These are phyloP conservation scores for Caenorhabditis sp. DNA, from an alignment of 2,888 invertebrate species.

Conservation along the genomic window DNA sequence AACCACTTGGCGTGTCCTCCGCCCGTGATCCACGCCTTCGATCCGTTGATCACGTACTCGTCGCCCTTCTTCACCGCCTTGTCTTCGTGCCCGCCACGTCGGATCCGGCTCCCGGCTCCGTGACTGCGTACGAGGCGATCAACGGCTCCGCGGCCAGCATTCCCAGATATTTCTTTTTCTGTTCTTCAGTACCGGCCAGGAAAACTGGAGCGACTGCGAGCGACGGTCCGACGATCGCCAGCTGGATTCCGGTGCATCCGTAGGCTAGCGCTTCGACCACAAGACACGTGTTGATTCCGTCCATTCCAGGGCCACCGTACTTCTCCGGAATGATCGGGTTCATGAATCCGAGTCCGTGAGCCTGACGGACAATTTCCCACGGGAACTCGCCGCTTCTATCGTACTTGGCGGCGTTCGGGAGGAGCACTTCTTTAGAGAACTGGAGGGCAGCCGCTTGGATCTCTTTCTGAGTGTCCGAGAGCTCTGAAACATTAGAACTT, in stretches of 20 bases:
- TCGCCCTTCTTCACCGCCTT: slow-evolving; percentile 30
- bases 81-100: slow-evolving; percentile 23
- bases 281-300: slow-evolving; percentile 81
- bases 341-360: slow-evolving; percentile 88
- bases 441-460: slow-evolving; percentile 89
- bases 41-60: slow-evolving; percentile 34
- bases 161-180: not conserved
- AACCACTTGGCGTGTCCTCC: slow-evolving; percentile 30
- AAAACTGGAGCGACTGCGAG: slow-evolving; percentile 90
- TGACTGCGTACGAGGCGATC: slow-evolving; percentile 16
- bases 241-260: slow-evolving; percentile 92
- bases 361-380: slow-evolving; percentile 94
- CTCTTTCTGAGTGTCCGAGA: slow-evolving; percentile 82
- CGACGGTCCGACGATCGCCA: slow-evolving; percentile 85
- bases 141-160: not conserved
- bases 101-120: slow-evolving; percentile 31
- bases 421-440: slow-evolving; percentile 86
- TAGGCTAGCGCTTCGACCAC: slow-evolving; percentile 91
- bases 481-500: slow-evolving; percentile 43
- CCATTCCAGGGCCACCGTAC: slow-evolving; percentile 85
- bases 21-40: slow-evolving; percentile 36
- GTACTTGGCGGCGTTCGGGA: slow-evolving; percentile 90
- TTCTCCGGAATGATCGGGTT: slow-evolving; percentile 87
- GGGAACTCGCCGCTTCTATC: slow-evolving; percentile 91
- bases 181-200: slow-evolving; percentile 2